Percentiles rank a stretch among this genome's conserved stretches.
phyloP scores from a whole-genome alignment of 2,113 vertebrate genomes.

The Petromus typicus region DNA sequence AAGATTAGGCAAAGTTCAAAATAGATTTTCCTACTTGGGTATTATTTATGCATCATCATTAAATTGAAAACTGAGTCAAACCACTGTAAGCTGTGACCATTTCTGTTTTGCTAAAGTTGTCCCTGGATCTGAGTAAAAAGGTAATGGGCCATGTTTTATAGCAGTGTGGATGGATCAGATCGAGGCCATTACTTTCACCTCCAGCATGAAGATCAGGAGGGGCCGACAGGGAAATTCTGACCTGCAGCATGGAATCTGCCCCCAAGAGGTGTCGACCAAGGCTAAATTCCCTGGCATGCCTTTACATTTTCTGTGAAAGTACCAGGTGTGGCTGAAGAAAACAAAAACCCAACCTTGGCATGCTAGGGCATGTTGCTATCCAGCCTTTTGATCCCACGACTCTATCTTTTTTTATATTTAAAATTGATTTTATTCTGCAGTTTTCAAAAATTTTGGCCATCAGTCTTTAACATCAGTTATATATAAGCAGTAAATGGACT shows the following conservation, averaged over 20 bases:
- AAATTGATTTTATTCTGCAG: not conserved
- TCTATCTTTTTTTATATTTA: not conserved
- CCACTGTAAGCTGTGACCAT: too few species aligned
- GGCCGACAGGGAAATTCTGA: not conserved
- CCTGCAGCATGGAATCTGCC: not conserved
- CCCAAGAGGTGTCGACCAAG: not conserved
- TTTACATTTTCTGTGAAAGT: not conserved
- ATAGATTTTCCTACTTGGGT: not conserved
- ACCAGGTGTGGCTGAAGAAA: not conserved
- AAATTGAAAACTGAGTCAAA: not conserved
- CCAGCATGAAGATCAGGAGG: not conserved
- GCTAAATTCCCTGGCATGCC: not conserved
- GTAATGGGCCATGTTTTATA: not conserved
- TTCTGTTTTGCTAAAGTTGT: not conserved
- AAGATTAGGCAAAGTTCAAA: not conserved
- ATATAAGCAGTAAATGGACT: conserved; percentile 48
- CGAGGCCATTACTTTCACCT: not conserved
- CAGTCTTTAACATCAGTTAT: not conserved
- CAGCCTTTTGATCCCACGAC: not conserved
- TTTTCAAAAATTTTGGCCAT: not conserved
- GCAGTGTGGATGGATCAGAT: not conserved
- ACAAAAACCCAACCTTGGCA: not conserved
- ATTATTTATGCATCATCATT: not conserved
- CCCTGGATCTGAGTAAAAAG: not conserved
- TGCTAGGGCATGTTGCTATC: not conserved